Base-by-base conservation (phyloP, 2,797 vertebrate genomes). In the Falco berigora region DNA sequence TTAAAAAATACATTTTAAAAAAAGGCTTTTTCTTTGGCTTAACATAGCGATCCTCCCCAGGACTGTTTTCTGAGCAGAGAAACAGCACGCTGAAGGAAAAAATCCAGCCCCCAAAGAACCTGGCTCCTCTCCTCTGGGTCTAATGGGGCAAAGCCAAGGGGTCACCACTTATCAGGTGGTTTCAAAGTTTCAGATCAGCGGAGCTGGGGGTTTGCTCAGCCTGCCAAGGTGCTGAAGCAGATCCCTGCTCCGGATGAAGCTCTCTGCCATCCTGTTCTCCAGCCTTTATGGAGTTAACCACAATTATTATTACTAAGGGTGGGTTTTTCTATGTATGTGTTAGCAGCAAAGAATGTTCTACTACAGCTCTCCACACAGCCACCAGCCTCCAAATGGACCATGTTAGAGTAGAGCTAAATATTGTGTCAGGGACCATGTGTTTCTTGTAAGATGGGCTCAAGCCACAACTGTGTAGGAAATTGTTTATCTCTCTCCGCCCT, bases 311-410 rank as follows among this genome's bases (percentile, higher is more conserved):
- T 92, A 53, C 64, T 11, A 55, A 93, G 94, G 61, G 25, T 92
- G 94, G 50, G 18, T 64, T 91, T 78, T 81, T 72, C 74, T 63
- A 0, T 92, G 16, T 84, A 63, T 91, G 88, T 96, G 89, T 95
- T 96, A 96, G 86, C 86, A 96, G 96, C 18, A 53, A 96, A 90
- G 96, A 97, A 97, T 97, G 97, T 97, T 97, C 97, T 96, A 97
- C 96, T 97, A 95, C 86, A 86, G 86, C 92, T 97, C 98, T 97
- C 98, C 98, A 97, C 97, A 67, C 97, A 98, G 90, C 95, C 98
- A 98, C 97, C 98, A 97, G 90, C 97, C 98, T 98, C 98, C 98
- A 96, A 98, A 94, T 97, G 98, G 98, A 98, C 98, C 98, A 97
- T 92, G 97, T 97, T 96, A 96, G 92, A 95, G 96, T 86, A 94